Evolutionary conservation across 2,888 invertebrate genomes (phyloP).

Genomic region (Bugula neritina): DNA sequence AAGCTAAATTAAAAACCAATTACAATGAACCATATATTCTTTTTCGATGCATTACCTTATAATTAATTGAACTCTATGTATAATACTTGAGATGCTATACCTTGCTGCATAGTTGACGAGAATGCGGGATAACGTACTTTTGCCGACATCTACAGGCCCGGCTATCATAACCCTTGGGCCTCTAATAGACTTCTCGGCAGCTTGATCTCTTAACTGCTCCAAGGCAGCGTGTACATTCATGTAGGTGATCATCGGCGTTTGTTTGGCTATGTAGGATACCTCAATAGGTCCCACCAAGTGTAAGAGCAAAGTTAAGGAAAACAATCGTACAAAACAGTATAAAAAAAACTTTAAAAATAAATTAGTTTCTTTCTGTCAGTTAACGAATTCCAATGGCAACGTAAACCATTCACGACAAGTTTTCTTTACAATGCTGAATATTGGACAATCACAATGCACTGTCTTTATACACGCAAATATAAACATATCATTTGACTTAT

Average conservation of each 20-base stretch:
- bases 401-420: too few species aligned
- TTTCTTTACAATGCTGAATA: too few species aligned
- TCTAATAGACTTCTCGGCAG: slow-evolving; percentile 62
- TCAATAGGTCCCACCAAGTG: slow-evolving; percentile 70
- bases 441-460: too few species aligned
- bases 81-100: too few species aligned
- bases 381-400: too few species aligned
- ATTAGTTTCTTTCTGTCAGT: too few species aligned
- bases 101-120: slow-evolving; percentile 86
- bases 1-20: too few species aligned
- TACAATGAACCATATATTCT: too few species aligned
- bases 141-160: slow-evolving; percentile 93
- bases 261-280: slow-evolving; percentile 87
- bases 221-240: slow-evolving; percentile 90
- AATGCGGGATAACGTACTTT: slow-evolving; percentile 80
- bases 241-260: slow-evolving; percentile 94
- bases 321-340: not conserved
- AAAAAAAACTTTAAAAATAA: not conserved
- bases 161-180: slow-evolving; percentile 68
- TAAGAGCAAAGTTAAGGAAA: slow-evolving; percentile 23
- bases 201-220: slow-evolving; percentile 77
- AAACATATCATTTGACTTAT: too few species aligned
- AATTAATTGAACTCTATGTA: too few species aligned
- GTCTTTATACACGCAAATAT: too few species aligned
- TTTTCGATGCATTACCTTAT: too few species aligned